Conservation (phyloP, 1,140 invertebrate species). For the Drosophila chauvacae region DNA sequence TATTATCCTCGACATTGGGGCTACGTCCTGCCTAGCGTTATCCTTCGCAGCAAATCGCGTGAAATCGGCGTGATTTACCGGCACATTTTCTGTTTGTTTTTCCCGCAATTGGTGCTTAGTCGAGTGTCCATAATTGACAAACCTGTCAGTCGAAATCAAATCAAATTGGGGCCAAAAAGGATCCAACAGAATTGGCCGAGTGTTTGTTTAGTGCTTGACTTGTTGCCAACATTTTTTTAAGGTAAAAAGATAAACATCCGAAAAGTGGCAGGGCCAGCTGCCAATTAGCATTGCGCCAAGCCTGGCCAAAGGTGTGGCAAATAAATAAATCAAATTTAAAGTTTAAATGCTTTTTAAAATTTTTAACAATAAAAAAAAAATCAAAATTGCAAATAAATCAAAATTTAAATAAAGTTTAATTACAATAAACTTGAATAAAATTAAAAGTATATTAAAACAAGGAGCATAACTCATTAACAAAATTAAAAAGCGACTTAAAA, state of each 20-base stretch:
- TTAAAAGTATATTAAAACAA: background rate
- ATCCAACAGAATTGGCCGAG: background rate
- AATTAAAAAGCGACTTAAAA: conserved; percentile 10
- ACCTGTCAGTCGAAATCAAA: conserved; percentile 29
- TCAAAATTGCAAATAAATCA: conserved; percentile 12
- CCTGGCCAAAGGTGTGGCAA: conserved; percentile 15
- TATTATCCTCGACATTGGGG: conserved; percentile 18
- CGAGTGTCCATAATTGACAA: conserved; percentile 56
- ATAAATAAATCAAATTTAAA: background rate
- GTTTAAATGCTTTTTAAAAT: background rate
- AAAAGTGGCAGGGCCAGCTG: background rate
- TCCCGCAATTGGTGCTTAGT: conserved; percentile 36
- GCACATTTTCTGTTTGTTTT: conserved; percentile 43
- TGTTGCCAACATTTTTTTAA: conserved; percentile 34
- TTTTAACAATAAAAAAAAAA: background rate
- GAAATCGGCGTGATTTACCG: conserved; percentile 56
- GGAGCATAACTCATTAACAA: background rate
- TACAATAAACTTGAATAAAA: conserved; percentile 2
- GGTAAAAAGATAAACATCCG: conserved; percentile 7
- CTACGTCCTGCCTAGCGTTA: conserved; percentile 3
- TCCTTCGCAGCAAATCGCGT: conserved; percentile 21
- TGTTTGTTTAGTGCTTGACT: conserved; percentile 47
- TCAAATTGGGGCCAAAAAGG: conserved; percentile 2
- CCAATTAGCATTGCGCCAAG: conserved; percentile 31
- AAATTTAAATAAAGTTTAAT: background rate